Percentiles rank a stretch among this genome's conserved stretches.
These are phyloP conservation scores for Listrodromus nycthemerus DNA, from an alignment of 2,888 invertebrate species.

Conservation along the genomic window DNA sequence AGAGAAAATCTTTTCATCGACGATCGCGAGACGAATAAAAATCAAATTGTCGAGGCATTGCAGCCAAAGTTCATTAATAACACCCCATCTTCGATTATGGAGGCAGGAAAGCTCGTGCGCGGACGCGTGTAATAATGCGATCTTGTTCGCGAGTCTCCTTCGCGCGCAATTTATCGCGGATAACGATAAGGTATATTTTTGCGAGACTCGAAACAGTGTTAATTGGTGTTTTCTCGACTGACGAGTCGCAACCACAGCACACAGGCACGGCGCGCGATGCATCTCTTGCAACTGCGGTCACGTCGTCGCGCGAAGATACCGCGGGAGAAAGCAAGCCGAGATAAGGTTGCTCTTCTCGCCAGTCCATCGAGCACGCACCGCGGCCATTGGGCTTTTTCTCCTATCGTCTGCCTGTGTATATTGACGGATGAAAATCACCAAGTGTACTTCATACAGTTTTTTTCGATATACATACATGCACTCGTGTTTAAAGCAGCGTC, in stretches of 20 bases:
- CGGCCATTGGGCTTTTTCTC: slow-evolving; percentile 11
- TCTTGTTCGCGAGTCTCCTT: slow-evolving; percentile 14
- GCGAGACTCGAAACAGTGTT: slow-evolving; percentile 72
- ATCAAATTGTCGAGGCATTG: not conserved
- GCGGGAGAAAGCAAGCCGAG: slow-evolving; percentile 37
- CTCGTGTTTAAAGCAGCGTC: not conserved
- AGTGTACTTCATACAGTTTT: not conserved
- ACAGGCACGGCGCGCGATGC: slow-evolving; percentile 63
- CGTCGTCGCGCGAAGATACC: slow-evolving; percentile 49
- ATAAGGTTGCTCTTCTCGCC: slow-evolving; percentile 23
- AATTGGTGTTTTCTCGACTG: slow-evolving; percentile 77
- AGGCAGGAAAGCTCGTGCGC: not conserved
- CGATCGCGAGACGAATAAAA: not conserved
- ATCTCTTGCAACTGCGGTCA: slow-evolving; percentile 68
- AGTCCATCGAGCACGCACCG: slow-evolving; percentile 24
- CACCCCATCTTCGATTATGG: not conserved
- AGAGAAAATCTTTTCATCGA: not conserved
- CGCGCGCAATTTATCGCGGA: slow-evolving; percentile 54
- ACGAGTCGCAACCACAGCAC: slow-evolving; percentile 27
- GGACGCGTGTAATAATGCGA: slow-evolving; percentile 3
- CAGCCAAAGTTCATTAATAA: slow-evolving; percentile 1
- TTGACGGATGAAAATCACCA: slow-evolving; percentile 6
- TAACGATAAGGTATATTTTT: slow-evolving; percentile 51
- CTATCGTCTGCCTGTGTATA: slow-evolving; percentile 5
- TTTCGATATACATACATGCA: not conserved